Percentiles rank a stretch among this genome's conserved stretches.
phyloP scores from a whole-genome alignment of 2,797 vertebrate species.

The Emys orbicularis region DNA sequence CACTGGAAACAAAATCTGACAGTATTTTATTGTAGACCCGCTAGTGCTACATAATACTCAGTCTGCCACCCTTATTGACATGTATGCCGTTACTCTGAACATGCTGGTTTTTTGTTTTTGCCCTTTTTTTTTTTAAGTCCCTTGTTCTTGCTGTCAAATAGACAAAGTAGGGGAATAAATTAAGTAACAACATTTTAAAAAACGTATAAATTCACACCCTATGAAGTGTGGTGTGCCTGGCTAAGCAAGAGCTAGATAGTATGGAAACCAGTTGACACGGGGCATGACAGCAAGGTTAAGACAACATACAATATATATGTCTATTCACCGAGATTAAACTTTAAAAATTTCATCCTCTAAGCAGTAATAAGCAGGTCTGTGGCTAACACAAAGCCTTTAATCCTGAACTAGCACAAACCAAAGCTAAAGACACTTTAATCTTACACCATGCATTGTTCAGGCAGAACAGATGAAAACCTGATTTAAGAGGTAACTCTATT shows the following conservation, averaged over 20 bases:
- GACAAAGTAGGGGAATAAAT: not conserved
- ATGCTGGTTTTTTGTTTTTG: not conserved
- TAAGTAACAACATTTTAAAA: not conserved
- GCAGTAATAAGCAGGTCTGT: not conserved
- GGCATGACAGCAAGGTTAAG: not conserved
- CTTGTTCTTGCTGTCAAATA: not conserved
- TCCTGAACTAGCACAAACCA: constrained; percentile 7
- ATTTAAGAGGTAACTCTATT: not conserved
- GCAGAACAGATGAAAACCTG: constrained; percentile 13
- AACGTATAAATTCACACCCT: not conserved
- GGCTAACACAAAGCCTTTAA: constrained; percentile 12
- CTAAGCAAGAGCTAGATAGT: not conserved
- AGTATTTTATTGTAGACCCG: not conserved
- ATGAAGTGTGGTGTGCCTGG: not conserved
- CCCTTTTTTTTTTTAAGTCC: not conserved
- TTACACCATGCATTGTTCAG: not conserved
- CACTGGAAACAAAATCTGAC: not conserved
- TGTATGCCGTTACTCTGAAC: not conserved
- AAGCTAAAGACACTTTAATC: not conserved
- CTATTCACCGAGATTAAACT: not conserved
- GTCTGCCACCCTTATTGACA: not conserved
- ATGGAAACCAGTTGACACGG: not conserved
- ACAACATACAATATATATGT: not conserved
- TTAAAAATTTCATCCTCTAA: not conserved
- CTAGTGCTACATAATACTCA: not conserved